Evolutionary conservation across 2,888 invertebrate genomes (phyloP), one percentile per base, ranked within the genome.

Genomic region (Zhuqinia jingwanae): DNA sequence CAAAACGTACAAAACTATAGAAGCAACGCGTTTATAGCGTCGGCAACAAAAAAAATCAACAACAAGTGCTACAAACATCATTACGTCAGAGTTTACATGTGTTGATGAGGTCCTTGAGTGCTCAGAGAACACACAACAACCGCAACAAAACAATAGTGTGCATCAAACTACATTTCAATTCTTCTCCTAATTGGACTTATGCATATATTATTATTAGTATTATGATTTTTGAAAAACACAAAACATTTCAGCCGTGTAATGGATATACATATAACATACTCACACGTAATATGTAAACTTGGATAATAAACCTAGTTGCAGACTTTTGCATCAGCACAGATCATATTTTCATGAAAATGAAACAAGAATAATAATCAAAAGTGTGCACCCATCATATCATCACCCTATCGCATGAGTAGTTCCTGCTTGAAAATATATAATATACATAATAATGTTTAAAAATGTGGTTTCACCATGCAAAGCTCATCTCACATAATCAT

Each of bases 391-490:
- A 77, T 36, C 6, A 27, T 13, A 50, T 30, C 36, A 58, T 42
- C 42, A 25, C 25, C 42, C 56, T 27, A 81, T 45, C 70, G 70
- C 68, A 30, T 81, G 50, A 68, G 68, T 70, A 70, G 80, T 56
- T 81, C 60, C 56, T 70, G 20, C 17, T 8, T 36, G 36, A 36
- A 36, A 36, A 8, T 36, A 36, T 36, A 56, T 42, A 82, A 36
- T 36, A 56, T 42, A 82, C 82, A 65, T 63, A 65, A n/a, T 15
- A 53, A 30, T 20, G 50, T 65, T 63, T 83, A 30, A 75, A 83
- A 83, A 63, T 83, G 76, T 76, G 75, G 83, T 83, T 83, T 83
- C 65, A 36, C 80, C 42, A 11, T 68, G 13, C 20, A 17, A 53
- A 68, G 36, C 36, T 36, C 36, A 36, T 36, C 36, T 36, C 15